Percentiles rank a stretch among this genome's conserved stretches.
These are phyloP conservation scores for Apeltes quadracus DNA, from an alignment of 2,113 vertebrate species.

Conservation along the genomic window DNA sequence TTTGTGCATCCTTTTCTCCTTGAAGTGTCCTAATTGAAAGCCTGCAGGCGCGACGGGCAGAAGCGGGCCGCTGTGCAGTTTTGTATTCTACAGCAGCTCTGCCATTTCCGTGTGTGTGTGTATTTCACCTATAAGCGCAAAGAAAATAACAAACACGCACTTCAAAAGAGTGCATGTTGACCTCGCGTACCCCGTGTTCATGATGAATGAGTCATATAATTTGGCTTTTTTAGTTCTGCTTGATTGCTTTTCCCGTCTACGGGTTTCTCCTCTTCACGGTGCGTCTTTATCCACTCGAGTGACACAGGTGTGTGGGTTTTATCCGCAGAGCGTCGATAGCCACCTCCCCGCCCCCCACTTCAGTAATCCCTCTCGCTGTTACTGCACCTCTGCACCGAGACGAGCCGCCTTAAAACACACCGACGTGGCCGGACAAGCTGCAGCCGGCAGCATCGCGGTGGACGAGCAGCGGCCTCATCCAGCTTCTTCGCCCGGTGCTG, in stretches of 20 bases:
- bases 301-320: conserved; percentile 37
- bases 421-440: too few relatives aligned
- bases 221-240: conserved; percentile 35
- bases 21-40: conserved; percentile 66
- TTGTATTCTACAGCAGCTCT: conserved; percentile 23
- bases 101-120: conserved; percentile 23
- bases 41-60: conserved; percentile 42
- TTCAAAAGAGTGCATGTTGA: conserved; percentile 53
- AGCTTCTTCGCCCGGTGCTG: too few relatives aligned
- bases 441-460: too few relatives aligned
- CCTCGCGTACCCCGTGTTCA: conserved; percentile 47
- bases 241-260: conserved; percentile 41
- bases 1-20: conserved; percentile 24
- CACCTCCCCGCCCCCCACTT: conserved; percentile 23
- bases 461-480: too few relatives aligned
- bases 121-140: conserved; percentile 20
- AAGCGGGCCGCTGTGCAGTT: conserved; percentile 42
- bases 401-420: conserved; percentile 29
- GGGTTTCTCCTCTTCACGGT: conserved; percentile 13
- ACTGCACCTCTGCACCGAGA: conserved; percentile 51
- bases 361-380: conserved; percentile 67
- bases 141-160: conserved; percentile 37
- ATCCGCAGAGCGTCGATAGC: conserved; percentile 51
- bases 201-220: conserved; percentile 58
- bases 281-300: background rate